These are phyloP conservation scores for Rhabdomys dilectus DNA, from an alignment of 2,113 vertebrate genomes.

Conservation along the genomic window DNA sequence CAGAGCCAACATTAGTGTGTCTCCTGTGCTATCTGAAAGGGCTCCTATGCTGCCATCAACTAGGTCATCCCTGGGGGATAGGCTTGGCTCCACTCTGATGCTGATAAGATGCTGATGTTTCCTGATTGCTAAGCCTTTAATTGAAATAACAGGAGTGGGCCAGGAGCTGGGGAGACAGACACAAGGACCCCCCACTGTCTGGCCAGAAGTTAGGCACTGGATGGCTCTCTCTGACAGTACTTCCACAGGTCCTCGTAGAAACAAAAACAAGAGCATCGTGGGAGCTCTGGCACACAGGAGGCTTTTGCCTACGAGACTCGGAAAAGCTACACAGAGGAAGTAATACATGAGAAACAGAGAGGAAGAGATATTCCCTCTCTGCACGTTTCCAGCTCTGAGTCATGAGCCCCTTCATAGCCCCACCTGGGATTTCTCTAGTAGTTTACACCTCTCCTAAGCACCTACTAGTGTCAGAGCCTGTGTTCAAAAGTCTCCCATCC, in stretches of 20 bases:
- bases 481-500: neutral
- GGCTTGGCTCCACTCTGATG: neutral
- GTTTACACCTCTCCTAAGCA: neutral
- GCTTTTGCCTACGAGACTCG: neutral
- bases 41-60: neutral
- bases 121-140: neutral
- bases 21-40: neutral
- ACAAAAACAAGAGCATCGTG: neutral
- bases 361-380: neutral
- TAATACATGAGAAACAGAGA: neutral
- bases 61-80: neutral
- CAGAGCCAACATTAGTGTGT: neutral
- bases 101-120: neutral
- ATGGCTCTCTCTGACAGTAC: neutral
- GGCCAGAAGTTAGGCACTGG: neutral
- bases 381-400: neutral
- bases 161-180: neutral
- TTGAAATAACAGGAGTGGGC: neutral
- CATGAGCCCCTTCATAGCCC: neutral
- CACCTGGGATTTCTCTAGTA: neutral
- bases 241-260: neutral
- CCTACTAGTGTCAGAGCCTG: neutral
- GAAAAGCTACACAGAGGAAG: neutral
- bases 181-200: neutral
- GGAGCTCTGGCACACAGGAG: neutral